Evolutionary conservation across 1,140 invertebrate species (phyloP).

Genomic region (Harlomillsia oculata): DNA sequence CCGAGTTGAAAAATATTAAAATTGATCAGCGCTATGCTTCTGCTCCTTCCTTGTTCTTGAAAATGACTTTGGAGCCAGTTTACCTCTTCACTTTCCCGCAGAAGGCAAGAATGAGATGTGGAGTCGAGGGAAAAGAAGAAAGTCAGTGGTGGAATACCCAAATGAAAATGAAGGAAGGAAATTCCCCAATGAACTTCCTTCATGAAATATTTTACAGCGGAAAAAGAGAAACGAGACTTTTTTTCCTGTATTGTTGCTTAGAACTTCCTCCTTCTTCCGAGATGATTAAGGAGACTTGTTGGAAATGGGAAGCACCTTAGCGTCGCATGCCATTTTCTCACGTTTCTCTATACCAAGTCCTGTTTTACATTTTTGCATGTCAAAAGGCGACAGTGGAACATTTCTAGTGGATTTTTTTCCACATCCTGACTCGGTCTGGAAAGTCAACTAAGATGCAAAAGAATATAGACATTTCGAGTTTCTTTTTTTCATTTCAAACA

Average conservation of each 20-base stretch:
- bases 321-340: too few relatives aligned
- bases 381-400: too few relatives aligned
- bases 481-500: too few relatives aligned
- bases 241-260: not conserved
- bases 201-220: constrained; percentile 14
- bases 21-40: constrained; percentile 12
- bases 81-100: too few relatives aligned
- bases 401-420: too few relatives aligned
- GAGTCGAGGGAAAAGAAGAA: not conserved
- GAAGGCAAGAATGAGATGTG: not conserved
- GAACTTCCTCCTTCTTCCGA: constrained; percentile 1
- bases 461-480: too few relatives aligned
- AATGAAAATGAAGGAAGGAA: constrained; percentile 15
- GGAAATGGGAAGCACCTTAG: not conserved
- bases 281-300: constrained; percentile 11
- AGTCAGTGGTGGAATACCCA: constrained; percentile 5
- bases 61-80: too few relatives aligned
- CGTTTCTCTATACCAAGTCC: too few relatives aligned
- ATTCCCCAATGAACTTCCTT: constrained; percentile 9
- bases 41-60: not conserved
- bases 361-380: too few relatives aligned
- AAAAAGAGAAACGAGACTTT: not conserved
- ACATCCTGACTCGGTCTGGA: too few relatives aligned
- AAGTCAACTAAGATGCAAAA: too few relatives aligned
- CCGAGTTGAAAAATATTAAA: constrained; percentile 15